These are phyloP conservation scores for Entomobrya multifasciata DNA, from an alignment of 2,888 invertebrate genomes.

Conservation along the genomic window DNA sequence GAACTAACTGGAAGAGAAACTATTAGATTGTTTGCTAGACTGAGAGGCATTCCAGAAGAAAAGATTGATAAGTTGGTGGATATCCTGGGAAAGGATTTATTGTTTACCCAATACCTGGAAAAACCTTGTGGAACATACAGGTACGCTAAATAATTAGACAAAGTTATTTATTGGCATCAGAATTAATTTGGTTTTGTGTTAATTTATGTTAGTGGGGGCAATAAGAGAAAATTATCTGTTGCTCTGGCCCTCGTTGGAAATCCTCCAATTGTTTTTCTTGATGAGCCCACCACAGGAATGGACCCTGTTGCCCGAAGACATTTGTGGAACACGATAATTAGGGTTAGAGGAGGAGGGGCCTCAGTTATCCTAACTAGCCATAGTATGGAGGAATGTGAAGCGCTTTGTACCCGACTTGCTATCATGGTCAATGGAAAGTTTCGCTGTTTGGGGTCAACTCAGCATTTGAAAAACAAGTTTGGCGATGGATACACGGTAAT, in stretches of 20 bases:
- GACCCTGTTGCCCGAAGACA: conserved; percentile 90
- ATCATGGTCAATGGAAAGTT: conserved; percentile 92
- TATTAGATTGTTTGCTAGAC: conserved; percentile 81
- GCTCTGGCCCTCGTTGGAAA: conserved; percentile 87
- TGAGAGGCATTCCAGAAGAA: conserved; percentile 81
- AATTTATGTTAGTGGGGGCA: conserved; percentile 85
- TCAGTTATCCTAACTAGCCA: conserved; percentile 92
- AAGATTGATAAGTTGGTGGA: conserved; percentile 81
- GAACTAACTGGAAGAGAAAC: conserved; percentile 88
- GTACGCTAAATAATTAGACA: conserved; percentile 3
- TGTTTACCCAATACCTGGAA: conserved; percentile 85
- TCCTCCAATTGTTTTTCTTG: conserved; percentile 87
- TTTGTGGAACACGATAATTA: conserved; percentile 89
- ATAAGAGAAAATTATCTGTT: conserved; percentile 88
- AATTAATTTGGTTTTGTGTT: neutral
- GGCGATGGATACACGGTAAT: conserved; percentile 85
- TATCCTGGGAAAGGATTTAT: conserved; percentile 84
- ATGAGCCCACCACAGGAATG: conserved; percentile 85
- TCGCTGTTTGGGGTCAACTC: conserved; percentile 88
- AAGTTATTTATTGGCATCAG: neutral
- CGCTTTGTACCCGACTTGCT: conserved; percentile 89
- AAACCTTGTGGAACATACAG: conserved; percentile 83
- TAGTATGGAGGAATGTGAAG: conserved; percentile 93
- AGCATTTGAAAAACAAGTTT: conserved; percentile 89
- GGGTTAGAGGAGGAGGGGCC: conserved; percentile 87